Conservation (phyloP, 2,113 vertebrate genomes). For the Pseudonaja textilis region DNA sequence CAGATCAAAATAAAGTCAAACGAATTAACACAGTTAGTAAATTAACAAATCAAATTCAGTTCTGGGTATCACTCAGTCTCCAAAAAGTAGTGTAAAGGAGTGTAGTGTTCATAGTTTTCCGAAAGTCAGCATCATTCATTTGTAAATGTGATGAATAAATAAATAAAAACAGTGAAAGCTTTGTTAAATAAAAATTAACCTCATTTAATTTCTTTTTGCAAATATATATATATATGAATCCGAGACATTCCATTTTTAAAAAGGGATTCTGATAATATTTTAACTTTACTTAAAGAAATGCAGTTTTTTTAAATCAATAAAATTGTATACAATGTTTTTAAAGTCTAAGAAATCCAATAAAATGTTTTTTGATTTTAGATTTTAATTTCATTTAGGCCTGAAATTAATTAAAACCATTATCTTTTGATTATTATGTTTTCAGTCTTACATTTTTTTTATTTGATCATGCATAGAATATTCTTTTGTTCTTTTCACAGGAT, state of each 20-base stretch:
- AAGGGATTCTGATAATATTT: not conserved
- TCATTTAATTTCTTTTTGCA: not conserved
- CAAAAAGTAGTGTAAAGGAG: not conserved
- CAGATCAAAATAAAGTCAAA: not conserved
- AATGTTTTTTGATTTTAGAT: not conserved
- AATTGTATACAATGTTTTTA: not conserved
- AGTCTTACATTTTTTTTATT: not conserved
- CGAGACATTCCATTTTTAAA: not conserved
- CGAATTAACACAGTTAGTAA: not conserved
- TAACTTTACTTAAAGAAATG: not conserved
- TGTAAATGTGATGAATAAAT: not conserved
- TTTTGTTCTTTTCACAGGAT: slow-evolving; percentile 70
- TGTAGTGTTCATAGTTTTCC: not conserved
- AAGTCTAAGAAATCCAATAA: not conserved
- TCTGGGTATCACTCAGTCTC: not conserved
- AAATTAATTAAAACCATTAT: not conserved
- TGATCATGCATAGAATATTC: not conserved
- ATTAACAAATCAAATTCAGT: not conserved
- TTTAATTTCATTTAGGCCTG: not conserved
- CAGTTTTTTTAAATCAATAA: not conserved
- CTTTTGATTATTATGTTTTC: not conserved
- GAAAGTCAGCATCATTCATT: not conserved
- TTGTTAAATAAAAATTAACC: not conserved
- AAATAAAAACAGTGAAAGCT: not conserved
- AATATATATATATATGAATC: not conserved